Conservation (phyloP, 2,888 invertebrate genomes). For the Mesopsocus fuscifrons region DNA sequence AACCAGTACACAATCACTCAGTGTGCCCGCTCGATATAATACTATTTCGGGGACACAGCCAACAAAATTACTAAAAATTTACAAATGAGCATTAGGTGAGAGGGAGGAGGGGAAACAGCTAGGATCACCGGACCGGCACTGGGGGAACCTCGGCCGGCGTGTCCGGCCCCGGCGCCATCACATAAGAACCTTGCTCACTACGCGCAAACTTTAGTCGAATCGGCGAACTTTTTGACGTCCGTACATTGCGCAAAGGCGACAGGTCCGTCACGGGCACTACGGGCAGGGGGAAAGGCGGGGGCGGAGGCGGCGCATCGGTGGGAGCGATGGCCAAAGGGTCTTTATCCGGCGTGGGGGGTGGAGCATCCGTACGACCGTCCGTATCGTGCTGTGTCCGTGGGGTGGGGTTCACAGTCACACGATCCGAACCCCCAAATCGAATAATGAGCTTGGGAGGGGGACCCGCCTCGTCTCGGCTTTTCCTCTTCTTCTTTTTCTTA, state of each 20-base stretch:
- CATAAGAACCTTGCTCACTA: conserved; percentile 56
- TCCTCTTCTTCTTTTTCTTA: conserved; percentile 23
- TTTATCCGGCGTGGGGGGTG: conserved; percentile 7
- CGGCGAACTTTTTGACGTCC: conserved; percentile 50
- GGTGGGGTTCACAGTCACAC: conserved; percentile 19
- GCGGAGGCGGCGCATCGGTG: conserved; percentile 12
- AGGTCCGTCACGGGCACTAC: conserved; percentile 18
- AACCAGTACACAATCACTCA: no score
- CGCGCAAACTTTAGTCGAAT: conserved; percentile 69
- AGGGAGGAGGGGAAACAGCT: no score
- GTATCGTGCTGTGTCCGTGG: conserved; percentile 14
- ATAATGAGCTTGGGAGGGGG: conserved; percentile 55
- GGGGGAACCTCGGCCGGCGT: conserved; percentile 2
- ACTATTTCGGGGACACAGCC: conserved; percentile 10
- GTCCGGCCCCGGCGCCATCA: conserved; percentile 19
- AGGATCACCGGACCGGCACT: conserved; percentile 8
- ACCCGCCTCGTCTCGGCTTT: conserved; percentile 34
- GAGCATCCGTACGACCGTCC: conserved; percentile 15
- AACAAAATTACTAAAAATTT: not conserved
- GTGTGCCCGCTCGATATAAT: not conserved
- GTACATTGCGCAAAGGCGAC: conserved; percentile 33
- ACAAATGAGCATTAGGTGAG: conserved; percentile 6
- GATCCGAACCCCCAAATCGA: conserved; percentile 34
- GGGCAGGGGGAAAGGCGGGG: conserved; percentile 9
- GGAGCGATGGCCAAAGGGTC: conserved; percentile 10